Conservation (phyloP, 2,888 invertebrate species). For the Blastobasis lacticolella region DNA sequence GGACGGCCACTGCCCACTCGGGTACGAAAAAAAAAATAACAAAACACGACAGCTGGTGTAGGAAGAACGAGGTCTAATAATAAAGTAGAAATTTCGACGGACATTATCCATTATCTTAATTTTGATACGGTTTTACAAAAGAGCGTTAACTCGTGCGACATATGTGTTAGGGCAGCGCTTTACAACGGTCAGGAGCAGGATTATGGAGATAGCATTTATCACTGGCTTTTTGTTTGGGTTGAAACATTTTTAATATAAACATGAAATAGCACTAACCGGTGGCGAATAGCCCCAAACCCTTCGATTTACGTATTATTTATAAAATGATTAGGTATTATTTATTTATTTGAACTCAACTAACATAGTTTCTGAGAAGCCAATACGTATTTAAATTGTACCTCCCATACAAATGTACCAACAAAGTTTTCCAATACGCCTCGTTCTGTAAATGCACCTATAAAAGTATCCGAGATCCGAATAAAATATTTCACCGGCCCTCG, state of each 20-base stretch:
- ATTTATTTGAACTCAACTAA: too few relatives aligned
- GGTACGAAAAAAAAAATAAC: constrained; percentile 35
- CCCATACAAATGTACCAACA: too few relatives aligned
- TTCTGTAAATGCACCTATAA: constrained; percentile 6
- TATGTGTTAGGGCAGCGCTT: constrained; percentile 40
- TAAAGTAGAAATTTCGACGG: constrained; percentile 60
- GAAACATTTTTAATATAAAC: too few relatives aligned
- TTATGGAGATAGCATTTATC: constrained; percentile 20
- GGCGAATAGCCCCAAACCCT: too few relatives aligned
- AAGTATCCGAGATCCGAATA: constrained; percentile 6
- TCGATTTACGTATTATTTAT: too few relatives aligned
- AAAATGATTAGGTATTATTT: too few relatives aligned
- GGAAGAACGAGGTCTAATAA: constrained; percentile 49
- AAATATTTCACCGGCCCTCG: constrained; percentile 15
- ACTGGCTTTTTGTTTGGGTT: constrained; percentile 4
- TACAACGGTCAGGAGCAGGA: constrained; percentile 32
- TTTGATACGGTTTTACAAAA: constrained; percentile 67
- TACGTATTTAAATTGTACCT: too few relatives aligned
- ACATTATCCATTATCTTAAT: constrained; percentile 70
- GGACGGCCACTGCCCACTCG: constrained; percentile 52
- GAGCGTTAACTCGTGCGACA: constrained; percentile 61
- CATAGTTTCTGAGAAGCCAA: too few relatives aligned
- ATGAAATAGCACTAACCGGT: too few relatives aligned
- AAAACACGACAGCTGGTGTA: constrained; percentile 55
- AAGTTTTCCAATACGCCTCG: neutral